Evolutionary conservation across 2,113 vertebrate genomes (phyloP), one percentile per base, ranked within the genome.

Genomic region (Onychorhynchus coronatus): DNA sequence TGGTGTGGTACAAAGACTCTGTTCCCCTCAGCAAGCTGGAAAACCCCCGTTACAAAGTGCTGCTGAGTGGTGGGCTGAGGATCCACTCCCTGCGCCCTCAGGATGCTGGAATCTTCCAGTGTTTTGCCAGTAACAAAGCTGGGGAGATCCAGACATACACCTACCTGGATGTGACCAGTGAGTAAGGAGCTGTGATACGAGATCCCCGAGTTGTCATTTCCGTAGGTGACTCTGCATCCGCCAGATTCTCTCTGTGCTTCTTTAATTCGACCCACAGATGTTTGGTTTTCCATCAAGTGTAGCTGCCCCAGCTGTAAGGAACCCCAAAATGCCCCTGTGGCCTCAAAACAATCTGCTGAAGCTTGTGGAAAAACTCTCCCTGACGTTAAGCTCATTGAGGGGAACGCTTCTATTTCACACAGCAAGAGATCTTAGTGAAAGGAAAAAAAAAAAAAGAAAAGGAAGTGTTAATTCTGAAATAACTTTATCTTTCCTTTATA

Each of bases 31-130:
- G 95, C 97, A 98, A 97, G 93, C 97, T 99, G 76, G 97, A 97
- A 85, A 99, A 99, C 78, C 97, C 98, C 1, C 98, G 99, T n/a
- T 99, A 99, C 97, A 98, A 98, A 92, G 97, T 98, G 23, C 98
- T 98, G 10, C 44, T 98, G 13, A 98, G 98, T 0, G 96, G 98
- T 4, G 98, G 98, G 50, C 97, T 99, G 93, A 98, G 97, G 28
- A 98, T 99, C 81, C 98, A 98, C 22, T 91, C 97, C 56, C 97
- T 99, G 72, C 98, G 96, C 58, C 98, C 98, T 3, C 98, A 98
- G n/a, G 99, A 99, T 5, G 98, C 98, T 1, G 99, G 99, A 42
- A 98, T 99, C 96, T 99, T 99, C 97, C 99, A 99, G 97, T 99
- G 99, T 86, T 98, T 99, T 11, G 99, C 99, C 44, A 98, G 98